Percentiles rank a stretch among this genome's conserved stretches.
Evolutionary conservation across 1,140 invertebrate genomes (phyloP).

Genomic region (Chironomus striatipennis): DNA sequence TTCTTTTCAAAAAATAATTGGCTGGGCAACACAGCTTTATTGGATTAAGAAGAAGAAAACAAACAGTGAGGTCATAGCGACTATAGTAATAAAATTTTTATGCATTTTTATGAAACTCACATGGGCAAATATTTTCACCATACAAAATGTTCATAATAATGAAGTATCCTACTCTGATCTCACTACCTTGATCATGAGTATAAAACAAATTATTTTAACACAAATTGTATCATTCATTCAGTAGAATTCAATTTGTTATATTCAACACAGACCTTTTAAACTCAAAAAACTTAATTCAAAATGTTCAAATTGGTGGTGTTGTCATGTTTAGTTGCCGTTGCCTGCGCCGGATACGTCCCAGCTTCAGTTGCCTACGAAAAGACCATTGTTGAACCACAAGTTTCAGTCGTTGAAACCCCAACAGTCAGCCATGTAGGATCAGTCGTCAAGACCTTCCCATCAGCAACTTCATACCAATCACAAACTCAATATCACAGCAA

Average conservation of each 20-base stretch:
- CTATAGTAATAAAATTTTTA: too few species aligned
- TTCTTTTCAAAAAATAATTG: too few species aligned
- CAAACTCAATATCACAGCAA: conserved; percentile 43
- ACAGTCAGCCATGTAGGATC: conserved; percentile 15
- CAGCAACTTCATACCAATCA: conserved; percentile 43
- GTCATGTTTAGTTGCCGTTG: background rate
- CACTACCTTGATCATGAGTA: background rate
- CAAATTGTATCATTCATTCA: conserved; percentile 14
- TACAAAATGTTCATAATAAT: too few species aligned
- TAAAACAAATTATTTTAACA: background rate
- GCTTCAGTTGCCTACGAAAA: background rate
- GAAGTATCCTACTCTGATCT: too few species aligned
- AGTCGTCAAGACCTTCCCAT: conserved; percentile 28
- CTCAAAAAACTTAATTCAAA: background rate
- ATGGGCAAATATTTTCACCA: too few species aligned
- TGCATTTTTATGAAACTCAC: too few species aligned
- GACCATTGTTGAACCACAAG: conserved; percentile 23
- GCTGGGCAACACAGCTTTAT: too few species aligned
- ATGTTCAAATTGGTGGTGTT: conserved; percentile 23
- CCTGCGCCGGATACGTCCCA: background rate
- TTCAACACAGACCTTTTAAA: conserved; percentile 19
- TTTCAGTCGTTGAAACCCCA: conserved; percentile 22
- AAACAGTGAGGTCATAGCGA: too few species aligned
- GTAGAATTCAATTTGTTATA: conserved; percentile 20
- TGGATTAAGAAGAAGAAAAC: too few species aligned